Percentiles rank a stretch among this genome's conserved stretches.
Evolutionary conservation across 1,140 invertebrate genomes (phyloP).

Genomic region (Conus ventricosus): DNA sequence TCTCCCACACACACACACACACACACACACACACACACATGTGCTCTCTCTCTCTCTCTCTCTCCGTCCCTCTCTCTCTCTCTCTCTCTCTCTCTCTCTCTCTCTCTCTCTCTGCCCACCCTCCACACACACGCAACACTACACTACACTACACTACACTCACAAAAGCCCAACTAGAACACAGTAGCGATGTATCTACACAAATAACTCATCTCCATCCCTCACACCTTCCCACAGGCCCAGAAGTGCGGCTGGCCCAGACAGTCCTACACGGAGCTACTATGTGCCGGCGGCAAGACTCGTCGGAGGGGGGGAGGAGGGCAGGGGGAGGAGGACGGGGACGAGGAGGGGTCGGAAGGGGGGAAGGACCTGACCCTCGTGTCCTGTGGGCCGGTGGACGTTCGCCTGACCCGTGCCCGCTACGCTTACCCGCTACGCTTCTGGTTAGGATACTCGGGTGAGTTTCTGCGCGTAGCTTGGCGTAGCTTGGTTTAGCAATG

Average conservation of each 20-base stretch:
- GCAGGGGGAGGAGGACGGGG: background rate
- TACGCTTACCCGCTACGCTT: constrained; percentile 4
- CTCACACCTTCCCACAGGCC: background rate
- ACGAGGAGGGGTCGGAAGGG: background rate
- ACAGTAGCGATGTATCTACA: too few relatives aligned
- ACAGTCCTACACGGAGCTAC: background rate
- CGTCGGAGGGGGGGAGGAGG: background rate
- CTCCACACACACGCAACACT: background rate
- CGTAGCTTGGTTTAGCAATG: background rate
- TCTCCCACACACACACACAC: too few relatives aligned
- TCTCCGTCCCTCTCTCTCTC: too few relatives aligned
- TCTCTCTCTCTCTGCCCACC: background rate
- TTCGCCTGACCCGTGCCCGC: background rate
- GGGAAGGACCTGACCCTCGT: background rate
- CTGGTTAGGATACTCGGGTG: constrained; percentile 1
- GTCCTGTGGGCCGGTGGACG: constrained; percentile 21
- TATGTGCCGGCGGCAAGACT: background rate
- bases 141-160: background rate
- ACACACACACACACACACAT: too few relatives aligned
- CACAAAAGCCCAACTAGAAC: too few relatives aligned
- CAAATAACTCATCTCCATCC: too few relatives aligned
- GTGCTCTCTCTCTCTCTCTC: too few relatives aligned
- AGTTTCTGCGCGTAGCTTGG: background rate
- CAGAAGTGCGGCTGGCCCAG: background rate
- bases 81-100: too few relatives aligned